Conservation (phyloP, 2,888 invertebrate genomes). For the Tetragonisca angustula region DNA sequence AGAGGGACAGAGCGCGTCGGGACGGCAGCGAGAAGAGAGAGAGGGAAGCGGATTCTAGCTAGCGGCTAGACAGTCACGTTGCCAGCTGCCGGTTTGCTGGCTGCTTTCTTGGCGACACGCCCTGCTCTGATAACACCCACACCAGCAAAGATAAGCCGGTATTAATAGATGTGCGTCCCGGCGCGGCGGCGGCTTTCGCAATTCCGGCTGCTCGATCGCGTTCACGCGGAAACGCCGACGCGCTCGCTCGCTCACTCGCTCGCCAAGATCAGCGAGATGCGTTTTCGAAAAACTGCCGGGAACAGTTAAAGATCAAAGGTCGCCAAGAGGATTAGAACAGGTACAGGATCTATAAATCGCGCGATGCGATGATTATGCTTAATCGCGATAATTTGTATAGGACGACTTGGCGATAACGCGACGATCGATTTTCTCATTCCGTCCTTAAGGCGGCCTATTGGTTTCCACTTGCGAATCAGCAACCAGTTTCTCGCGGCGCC, state of each 20-base stretch:
- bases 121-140: conserved; percentile 84
- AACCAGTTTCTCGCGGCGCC: conserved; percentile 38
- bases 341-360: conserved; percentile 15
- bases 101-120: conserved; percentile 82
- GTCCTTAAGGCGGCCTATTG: background rate
- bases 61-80: conserved; percentile 78
- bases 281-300: conserved; percentile 8
- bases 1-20: conserved; percentile 17
- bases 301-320: conserved; percentile 46
- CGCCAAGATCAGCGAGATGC: conserved; percentile 3
- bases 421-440: background rate
- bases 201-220: conserved; percentile 51
- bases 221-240: conserved; percentile 36
- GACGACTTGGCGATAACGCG: conserved; percentile 20
- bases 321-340: conserved; percentile 2
- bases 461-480: background rate
- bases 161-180: conserved; percentile 82
- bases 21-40: conserved; percentile 42
- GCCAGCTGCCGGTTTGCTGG: conserved; percentile 70
- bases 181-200: conserved; percentile 57
- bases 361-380: conserved; percentile 31
- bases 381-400: conserved; percentile 45
- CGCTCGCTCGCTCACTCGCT: background rate
- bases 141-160: conserved; percentile 80
- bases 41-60: conserved; percentile 65